A percentile compares a stretch with the other conserved stretches of the same genome.
Evolutionary conservation across 1,140 invertebrate genomes (phyloP).

Genomic region (Hylaeus anthracinus): DNA sequence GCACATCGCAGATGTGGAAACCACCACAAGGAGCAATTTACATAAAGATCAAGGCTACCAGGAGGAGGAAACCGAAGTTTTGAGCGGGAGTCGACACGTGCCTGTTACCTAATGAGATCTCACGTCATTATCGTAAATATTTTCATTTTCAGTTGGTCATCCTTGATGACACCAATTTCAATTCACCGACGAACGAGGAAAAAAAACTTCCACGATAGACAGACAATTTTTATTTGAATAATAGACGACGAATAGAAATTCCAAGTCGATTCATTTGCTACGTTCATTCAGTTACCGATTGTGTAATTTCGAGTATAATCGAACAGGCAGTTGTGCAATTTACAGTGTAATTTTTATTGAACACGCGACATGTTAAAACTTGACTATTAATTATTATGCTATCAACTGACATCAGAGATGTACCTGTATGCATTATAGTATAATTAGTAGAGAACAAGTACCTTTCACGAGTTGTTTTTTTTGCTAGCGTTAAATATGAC

Average conservation of each 20-base stretch:
- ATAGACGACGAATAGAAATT: neutral
- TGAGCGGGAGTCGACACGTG: slow-evolving; percentile 9
- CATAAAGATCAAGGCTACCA: slow-evolving; percentile 22
- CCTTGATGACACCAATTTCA: slow-evolving; percentile 8
- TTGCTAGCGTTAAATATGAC: neutral
- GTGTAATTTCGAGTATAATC: too few species aligned
- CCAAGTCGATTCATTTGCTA: too few species aligned
- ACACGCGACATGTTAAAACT: too few species aligned
- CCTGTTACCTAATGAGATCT: slow-evolving; percentile 39
- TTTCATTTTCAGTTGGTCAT: slow-evolving; percentile 26
- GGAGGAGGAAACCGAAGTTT: slow-evolving; percentile 10
- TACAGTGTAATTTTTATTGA: too few species aligned
- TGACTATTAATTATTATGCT: too few species aligned
- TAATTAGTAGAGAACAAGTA: too few species aligned
- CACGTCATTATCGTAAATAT: slow-evolving; percentile 46
- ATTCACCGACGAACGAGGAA: neutral
- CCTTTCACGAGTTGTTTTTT: too few species aligned
- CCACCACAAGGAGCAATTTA: neutral
- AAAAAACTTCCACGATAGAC: neutral
- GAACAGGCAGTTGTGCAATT: too few species aligned
- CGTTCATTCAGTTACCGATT: too few species aligned
- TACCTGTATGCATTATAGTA: too few species aligned
- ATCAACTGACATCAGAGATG: too few species aligned
- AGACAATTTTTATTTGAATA: too few species aligned
- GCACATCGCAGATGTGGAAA: neutral